Evolutionary conservation across 2,797 vertebrate genomes (phyloP).

Genomic region (Lithobates pipiens): DNA sequence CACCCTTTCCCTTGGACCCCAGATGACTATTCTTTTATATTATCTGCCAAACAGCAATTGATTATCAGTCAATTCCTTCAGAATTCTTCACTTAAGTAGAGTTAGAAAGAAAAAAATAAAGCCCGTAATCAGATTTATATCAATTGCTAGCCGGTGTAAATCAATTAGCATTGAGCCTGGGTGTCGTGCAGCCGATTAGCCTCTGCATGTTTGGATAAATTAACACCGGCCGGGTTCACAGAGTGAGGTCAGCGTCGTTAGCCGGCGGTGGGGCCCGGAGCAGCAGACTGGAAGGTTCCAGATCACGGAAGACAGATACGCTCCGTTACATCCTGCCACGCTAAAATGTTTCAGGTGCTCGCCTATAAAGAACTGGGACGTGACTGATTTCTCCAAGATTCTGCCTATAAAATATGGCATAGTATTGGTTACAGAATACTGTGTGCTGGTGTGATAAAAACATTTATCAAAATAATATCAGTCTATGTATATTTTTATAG

Average conservation of each 20-base stretch:
- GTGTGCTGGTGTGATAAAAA: too few relatives aligned
- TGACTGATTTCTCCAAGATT: too few relatives aligned
- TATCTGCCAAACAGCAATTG: constrained; percentile 68
- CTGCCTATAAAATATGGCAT: too few relatives aligned
- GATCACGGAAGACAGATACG: neutral
- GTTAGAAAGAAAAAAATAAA: constrained; percentile 76
- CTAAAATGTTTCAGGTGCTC: neutral
- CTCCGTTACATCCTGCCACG: neutral
- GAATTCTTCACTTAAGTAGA: constrained; percentile 70
- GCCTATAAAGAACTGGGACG: too few relatives aligned
- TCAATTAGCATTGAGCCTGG: constrained; percentile 81
- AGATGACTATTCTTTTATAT: too few relatives aligned
- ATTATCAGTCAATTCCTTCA: constrained; percentile 80
- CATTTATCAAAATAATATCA: too few relatives aligned
- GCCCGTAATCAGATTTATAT: constrained; percentile 84
- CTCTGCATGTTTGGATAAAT: constrained; percentile 73
- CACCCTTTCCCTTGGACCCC: too few relatives aligned
- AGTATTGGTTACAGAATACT: too few relatives aligned
- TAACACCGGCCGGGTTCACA: constrained; percentile 70
- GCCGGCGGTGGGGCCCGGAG: constrained; percentile 50
- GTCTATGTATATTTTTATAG: too few relatives aligned
- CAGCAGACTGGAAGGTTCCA: constrained; percentile 33
- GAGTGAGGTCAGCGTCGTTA: constrained; percentile 67
- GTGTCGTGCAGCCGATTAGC: constrained; percentile 81
- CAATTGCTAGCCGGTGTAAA: constrained; percentile 80